Evolutionary conservation across 2,797 vertebrate genomes (phyloP), one percentile per base, ranked within the genome.

Genomic region (Denticeps clupeoides): DNA sequence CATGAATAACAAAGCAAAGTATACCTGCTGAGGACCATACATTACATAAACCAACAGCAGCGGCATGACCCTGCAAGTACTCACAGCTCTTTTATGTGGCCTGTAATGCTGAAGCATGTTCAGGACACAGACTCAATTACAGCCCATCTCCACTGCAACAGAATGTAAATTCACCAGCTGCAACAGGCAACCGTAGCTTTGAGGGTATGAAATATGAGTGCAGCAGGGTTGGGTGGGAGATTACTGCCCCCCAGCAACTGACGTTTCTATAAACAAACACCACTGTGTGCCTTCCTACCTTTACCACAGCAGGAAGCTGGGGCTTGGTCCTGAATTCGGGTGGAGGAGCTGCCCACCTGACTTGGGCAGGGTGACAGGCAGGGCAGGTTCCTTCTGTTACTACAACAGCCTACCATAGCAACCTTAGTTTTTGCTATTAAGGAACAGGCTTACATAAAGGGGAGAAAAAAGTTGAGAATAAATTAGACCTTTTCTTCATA

Each of bases 31-130:
- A 24, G 31, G n/a, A 3, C 7, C 10, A 24, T 33, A 15, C 13
- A 15, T 37, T 18, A 9, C 33, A 16, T 28, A 13, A 18, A 19
- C 35, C 9, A 55, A 29, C 3, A 41, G 26, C 38, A 8, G 10
- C 16, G 24, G 38, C 26, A 1, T 49, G 49, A 51, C 7, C 50
- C 44, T 53, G 19, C 9, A 1, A 9, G 4, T 63, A 63, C 65
- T 76, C 56, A 59, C 58, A 1, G 67, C 67, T 27, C 50, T 56
- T 21, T 68, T 71, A 29, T 61, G 56, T 1, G 65, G 53, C 48
- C 66, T 65, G 51, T 66, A 78, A 51, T 59, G 68, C 27, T 55
- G 45, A 8, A 41, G 59, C 63, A 65, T 54, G 54, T 56, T 23
- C 8, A 49, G 18, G 60, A 49, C 51, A 58, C 48, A 49, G 51